Conservation (phyloP, 2,888 invertebrate genomes). For the Xestia c-nigrum region DNA sequence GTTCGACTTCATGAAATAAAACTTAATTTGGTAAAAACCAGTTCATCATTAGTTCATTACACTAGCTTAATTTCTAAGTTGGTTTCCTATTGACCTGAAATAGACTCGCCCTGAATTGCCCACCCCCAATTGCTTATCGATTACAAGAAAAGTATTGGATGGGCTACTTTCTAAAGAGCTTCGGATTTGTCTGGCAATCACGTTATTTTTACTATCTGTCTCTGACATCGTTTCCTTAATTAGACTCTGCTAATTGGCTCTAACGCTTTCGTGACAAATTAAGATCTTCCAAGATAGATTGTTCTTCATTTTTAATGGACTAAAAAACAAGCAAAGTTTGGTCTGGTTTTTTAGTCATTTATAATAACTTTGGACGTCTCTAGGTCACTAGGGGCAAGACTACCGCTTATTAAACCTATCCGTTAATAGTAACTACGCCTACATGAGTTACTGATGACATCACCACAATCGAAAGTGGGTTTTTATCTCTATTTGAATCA, state of each 20-base stretch:
- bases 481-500: constrained; percentile 61
- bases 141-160: constrained; percentile 44
- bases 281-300: constrained; percentile 28
- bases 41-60: constrained; percentile 1
- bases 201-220: constrained; percentile 30
- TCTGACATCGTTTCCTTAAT: constrained; percentile 45
- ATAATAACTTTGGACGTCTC: constrained; percentile 39
- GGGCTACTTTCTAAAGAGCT: constrained; percentile 40
- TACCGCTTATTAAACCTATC: constrained; percentile 61
- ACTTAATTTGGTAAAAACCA: neutral
- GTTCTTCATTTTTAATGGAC: neutral
- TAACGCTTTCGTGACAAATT: constrained; percentile 42
- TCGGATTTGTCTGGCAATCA: constrained; percentile 18
- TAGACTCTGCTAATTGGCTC: constrained; percentile 37
- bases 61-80: constrained; percentile 27
- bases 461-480: constrained; percentile 85
- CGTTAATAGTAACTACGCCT: constrained; percentile 71
- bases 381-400: constrained; percentile 46
- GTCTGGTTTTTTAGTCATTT: constrained; percentile 13
- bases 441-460: constrained; percentile 78
- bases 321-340: constrained; percentile 12
- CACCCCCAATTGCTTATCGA: constrained; percentile 63
- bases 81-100: constrained; percentile 67
- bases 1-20: constrained; percentile 14
- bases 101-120: constrained; percentile 59